These are phyloP conservation scores for Scylla paramamosain DNA, from an alignment of 1,140 invertebrate genomes.

Conservation along the genomic window DNA sequence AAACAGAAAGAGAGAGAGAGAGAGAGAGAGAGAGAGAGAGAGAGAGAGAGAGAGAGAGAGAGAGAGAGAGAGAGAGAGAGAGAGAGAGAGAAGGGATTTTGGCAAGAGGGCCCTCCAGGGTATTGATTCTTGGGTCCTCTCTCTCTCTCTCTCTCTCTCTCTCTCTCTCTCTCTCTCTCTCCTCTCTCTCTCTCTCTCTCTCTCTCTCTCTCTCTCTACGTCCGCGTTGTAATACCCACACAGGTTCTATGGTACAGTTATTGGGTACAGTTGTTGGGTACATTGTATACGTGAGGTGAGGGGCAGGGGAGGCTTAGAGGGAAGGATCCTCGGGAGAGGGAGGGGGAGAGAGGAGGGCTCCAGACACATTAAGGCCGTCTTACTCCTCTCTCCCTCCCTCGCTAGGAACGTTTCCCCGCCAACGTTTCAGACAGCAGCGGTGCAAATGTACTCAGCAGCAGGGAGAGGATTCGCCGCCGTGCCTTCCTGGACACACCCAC, in stretches of 20 bases:
- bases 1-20: background rate
- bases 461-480: background rate
- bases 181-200: conserved; percentile 32
- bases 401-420: background rate
- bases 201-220: conserved; percentile 32
- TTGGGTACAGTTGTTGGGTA: background rate
- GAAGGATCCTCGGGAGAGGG: background rate
- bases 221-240: background rate
- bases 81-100: background rate
- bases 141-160: conserved; percentile 38
- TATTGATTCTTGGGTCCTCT: conserved; percentile 16
- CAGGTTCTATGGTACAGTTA: background rate
- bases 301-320: background rate
- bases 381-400: background rate
- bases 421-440: background rate
- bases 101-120: background rate
- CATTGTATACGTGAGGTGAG: background rate
- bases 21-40: background rate
- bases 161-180: conserved; percentile 41
- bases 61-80: background rate
- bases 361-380: background rate
- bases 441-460: background rate
- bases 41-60: background rate
- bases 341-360: background rate
- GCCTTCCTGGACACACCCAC: background rate